Evolutionary conservation across 2,113 vertebrate species (phyloP).

Genomic region (Hippolais icterina): DNA sequence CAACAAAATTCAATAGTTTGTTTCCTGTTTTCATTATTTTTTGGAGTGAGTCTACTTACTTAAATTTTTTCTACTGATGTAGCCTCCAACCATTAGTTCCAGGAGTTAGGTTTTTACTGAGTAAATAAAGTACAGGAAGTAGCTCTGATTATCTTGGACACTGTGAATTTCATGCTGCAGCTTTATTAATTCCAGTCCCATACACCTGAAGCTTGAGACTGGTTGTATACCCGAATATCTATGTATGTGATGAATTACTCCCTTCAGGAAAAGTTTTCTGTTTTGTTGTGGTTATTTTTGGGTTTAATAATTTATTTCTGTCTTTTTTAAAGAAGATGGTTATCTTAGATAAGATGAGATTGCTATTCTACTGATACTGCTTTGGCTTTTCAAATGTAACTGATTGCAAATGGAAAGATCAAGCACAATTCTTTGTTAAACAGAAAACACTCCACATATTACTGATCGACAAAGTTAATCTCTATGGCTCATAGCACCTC

Average conservation of each 20-base stretch:
- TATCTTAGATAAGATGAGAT: not conserved
- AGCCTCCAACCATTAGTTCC: slow-evolving; percentile 9
- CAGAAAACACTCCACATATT: not conserved
- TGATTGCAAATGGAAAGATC: slow-evolving; percentile 34
- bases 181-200: slow-evolving; percentile 20
- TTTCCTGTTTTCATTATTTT: not conserved
- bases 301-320: accelerated
- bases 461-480: not conserved
- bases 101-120: not conserved
- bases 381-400: slow-evolving; percentile 18
- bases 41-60: not conserved
- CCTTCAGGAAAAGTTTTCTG: not conserved
- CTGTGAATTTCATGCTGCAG: slow-evolving; percentile 20
- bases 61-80: not conserved
- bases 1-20: not conserved
- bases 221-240: not conserved
- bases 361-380: not conserved
- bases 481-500: not conserved
- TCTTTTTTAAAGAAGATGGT: not conserved
- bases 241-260: not conserved
- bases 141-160: slow-evolving; percentile 20
- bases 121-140: slow-evolving; percentile 35
- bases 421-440: not conserved
- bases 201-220: slow-evolving; percentile 31
- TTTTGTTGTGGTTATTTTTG: not conserved